Evolutionary conservation across 2,888 invertebrate genomes (phyloP).

Genomic region (Phortica okadai): DNA sequence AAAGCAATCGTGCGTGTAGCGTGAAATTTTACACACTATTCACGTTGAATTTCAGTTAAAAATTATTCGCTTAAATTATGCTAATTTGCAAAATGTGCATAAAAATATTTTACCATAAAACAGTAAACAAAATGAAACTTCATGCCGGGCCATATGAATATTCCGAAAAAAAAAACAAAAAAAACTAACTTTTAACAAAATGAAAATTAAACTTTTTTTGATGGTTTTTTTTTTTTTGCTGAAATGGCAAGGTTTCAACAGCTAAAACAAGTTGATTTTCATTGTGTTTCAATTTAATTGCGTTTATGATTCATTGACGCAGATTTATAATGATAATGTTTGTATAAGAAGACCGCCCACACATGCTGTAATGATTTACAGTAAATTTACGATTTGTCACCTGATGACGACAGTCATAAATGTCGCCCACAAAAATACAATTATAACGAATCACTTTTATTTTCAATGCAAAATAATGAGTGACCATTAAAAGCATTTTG

Average conservation of each 20-base stretch:
- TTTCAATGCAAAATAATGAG: conserved; percentile 3
- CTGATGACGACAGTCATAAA: background rate
- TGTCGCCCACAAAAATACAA: background rate
- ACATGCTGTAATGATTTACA: background rate
- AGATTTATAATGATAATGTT: background rate
- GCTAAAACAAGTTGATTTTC: too few relatives aligned
- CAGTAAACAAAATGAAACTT: background rate
- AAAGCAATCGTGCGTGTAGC: conserved; percentile 12
- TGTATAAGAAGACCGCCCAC: background rate
- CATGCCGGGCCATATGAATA: too few relatives aligned
- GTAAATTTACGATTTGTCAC: background rate
- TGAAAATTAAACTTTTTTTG: too few relatives aligned
- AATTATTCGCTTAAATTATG: background rate
- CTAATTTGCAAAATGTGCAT: background rate
- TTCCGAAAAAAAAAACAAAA: too few relatives aligned
- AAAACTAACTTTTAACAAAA: too few relatives aligned
- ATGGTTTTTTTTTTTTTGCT: too few relatives aligned
- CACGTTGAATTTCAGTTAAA: background rate
- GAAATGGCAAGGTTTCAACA: too few relatives aligned
- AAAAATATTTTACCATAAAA: background rate
- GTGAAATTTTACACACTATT: background rate
- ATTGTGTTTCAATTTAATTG: too few relatives aligned
- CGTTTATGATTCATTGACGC: too few relatives aligned
- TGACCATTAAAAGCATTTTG: background rate
- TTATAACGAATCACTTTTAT: conserved; percentile 24